Evolutionary conservation across 2,797 vertebrate genomes (phyloP), one percentile per base, ranked within the genome.

Genomic region (Lepilemur ruficaudatus): DNA sequence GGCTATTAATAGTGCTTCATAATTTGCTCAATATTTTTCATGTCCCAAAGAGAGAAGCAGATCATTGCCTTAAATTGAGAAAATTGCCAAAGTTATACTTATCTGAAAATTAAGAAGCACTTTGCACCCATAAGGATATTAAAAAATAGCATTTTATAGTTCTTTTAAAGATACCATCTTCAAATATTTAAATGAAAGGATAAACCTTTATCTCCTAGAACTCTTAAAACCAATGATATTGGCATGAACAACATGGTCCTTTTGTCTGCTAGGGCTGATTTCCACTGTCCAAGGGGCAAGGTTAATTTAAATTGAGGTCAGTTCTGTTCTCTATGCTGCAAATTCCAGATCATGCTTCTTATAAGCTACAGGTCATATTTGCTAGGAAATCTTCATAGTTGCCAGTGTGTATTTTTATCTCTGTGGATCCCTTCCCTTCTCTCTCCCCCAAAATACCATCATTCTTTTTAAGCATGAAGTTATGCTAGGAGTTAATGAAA

Each of bases 11-110:
- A 80, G n/a, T 25, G 3, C 41, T 3, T 82, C 61, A 85, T 94
- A 82, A 94, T 92, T 97, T 86, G 22, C 23, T 94, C 59, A n/a
- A n/a, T 90, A 90, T 93, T 94, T 76, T 70, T 95, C 48, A 70
- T 65, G 65, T 92, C 30, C n/a, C 15, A 9, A 1, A 22, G 48
- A 83, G 70, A 93, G 55, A 86, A 70, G 20, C 14, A 87, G 32
- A 82, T 76, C 70, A 82, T 6, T 67, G 18, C 28, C 12, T 93
- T 86, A 94, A 89, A 83, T 35, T 84, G 52, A 97, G 55, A 75
- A 96, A 80, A 93, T 83, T 95, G 65, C 59, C 35, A 55, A 89
- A 82, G 28, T 73, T 73, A 92, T 86, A 67, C 14, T 91, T 83
- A 81, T 4, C 18, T 93, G 73, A 70, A 92, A 93, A 79, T 95